Evolutionary conservation across 2,888 invertebrate species (phyloP).

Genomic region (Listrodromus nycthemerus): DNA sequence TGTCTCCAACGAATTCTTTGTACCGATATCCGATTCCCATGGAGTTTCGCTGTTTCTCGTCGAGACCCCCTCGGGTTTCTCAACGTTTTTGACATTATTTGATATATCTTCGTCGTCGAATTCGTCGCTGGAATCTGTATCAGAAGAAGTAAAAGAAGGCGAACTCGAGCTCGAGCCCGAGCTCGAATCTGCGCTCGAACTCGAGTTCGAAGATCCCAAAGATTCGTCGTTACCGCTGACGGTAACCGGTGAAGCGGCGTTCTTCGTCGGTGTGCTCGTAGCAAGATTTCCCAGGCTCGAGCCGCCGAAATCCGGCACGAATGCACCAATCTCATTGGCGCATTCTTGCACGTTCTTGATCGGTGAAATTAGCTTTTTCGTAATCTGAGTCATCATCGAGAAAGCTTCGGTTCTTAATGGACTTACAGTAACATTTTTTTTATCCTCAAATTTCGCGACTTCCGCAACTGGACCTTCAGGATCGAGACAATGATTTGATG

Average conservation of each 20-base stretch:
- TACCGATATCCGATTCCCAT: not conserved
- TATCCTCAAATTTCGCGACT: not conserved
- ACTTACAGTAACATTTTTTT: not conserved
- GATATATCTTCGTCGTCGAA: not conserved
- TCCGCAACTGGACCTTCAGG: not conserved
- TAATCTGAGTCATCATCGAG: conserved; percentile 14
- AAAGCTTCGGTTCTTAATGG: not conserved
- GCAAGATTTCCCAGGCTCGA: not conserved
- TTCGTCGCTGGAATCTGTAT: not conserved
- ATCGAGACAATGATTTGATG: not conserved
- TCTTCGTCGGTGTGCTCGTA: not conserved
- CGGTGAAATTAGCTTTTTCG: conserved; percentile 23
- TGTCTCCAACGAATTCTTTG: not conserved
- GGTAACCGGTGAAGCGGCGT: not conserved
- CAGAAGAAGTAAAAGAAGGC: not conserved
- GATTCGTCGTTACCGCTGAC: not conserved
- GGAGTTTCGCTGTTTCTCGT: conserved; percentile 2
- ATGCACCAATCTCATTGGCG: not conserved
- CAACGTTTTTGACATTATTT: not conserved
- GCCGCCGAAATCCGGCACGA: conserved; percentile 35
- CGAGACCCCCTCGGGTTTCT: not conserved
- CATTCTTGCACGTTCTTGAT: not conserved
- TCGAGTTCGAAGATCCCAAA: conserved; percentile 28
- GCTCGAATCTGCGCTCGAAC: not conserved
- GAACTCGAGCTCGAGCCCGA: not conserved